Evolutionary conservation across 2,888 invertebrate species (phyloP).

Genomic region (Aradus depressus): DNA sequence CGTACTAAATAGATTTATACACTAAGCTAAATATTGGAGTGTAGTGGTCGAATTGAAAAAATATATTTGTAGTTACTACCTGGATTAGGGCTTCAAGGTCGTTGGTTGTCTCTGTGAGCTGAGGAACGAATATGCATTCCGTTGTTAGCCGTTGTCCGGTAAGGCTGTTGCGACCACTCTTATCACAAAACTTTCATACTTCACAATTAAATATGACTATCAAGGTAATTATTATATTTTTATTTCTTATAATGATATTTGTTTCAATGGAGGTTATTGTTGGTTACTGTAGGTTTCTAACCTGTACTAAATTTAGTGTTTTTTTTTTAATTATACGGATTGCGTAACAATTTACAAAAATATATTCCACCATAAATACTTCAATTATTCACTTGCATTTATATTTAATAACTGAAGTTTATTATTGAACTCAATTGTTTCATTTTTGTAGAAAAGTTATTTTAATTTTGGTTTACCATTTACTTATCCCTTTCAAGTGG

Average conservation of each 20-base stretch:
- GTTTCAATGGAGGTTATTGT: neutral
- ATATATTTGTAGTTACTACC: neutral
- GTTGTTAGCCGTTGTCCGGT: neutral
- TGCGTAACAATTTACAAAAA: neutral
- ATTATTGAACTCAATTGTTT: neutral
- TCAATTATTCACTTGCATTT: neutral
- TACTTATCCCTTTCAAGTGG: too few relatives aligned
- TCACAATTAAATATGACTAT: slow-evolving; percentile 21
- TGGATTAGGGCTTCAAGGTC: slow-evolving; percentile 5
- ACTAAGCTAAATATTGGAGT: neutral
- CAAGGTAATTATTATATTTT: slow-evolving; percentile 15
- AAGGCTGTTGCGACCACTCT: neutral
- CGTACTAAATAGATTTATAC: too few relatives aligned
- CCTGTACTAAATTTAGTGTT: neutral
- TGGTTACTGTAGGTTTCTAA: neutral
- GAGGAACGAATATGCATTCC: neutral
- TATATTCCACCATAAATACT: neutral
- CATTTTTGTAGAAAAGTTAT: neutral
- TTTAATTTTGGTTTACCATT: too few relatives aligned
- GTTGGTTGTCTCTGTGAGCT: neutral
- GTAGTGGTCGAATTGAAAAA: neutral
- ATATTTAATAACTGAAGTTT: neutral
- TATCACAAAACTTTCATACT: neutral
- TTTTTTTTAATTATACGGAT: neutral
- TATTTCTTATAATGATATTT: neutral